Evolutionary conservation across 2,797 vertebrate genomes (phyloP), one percentile per base, ranked within the genome.

Genomic region (Ptychadena robeensis): DNA sequence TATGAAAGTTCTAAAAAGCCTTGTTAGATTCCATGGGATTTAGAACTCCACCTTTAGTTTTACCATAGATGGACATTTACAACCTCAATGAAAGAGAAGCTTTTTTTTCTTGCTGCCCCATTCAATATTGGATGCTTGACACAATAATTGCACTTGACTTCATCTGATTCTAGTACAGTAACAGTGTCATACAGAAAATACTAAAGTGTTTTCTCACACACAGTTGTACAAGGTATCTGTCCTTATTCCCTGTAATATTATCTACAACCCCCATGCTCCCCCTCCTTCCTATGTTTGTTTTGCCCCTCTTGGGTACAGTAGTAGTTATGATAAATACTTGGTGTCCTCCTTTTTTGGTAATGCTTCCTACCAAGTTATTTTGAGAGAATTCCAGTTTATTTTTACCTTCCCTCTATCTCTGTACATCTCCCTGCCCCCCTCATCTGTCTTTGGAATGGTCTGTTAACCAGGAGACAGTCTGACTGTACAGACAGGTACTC

Each of bases 351-450:
- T 93, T 92, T 94, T 93, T 92, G 93, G 93, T 79, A 90, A 92
- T 89, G 89, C 81, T 67, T 86, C 85, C 63, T 87, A 65, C 85
- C 18, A 72, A 89, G 91, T 90, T 93, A 93, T 93, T 93, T 93
- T 87, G 73, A 86, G 91, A 87, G 89, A 92, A 93, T 93, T 93
- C 91, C 92, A 88, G 88, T 90, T 93, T 93, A 93, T 94, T 93
- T 94, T 93, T 93, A 92, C 90, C 91, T 73, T 63, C 87, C 87
- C 86, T 6, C 83, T 85, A 80, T 87, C 81, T 77, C 65, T 63
- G 68, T 32, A 61, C 72, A 72, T 86, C 44, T 77, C 61, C 44
- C 69, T 35, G 34, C 72, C 73, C 57, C 79, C 72, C n/a, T n/a
- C 18, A 68, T 66, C 85, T 65, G 64, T 30, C 28, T 81, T 74